A percentile compares a stretch with the other conserved stretches of the same genome.
Conservation (phyloP, 1,140 invertebrate species). For the Drosophila nigrodunni region DNA sequence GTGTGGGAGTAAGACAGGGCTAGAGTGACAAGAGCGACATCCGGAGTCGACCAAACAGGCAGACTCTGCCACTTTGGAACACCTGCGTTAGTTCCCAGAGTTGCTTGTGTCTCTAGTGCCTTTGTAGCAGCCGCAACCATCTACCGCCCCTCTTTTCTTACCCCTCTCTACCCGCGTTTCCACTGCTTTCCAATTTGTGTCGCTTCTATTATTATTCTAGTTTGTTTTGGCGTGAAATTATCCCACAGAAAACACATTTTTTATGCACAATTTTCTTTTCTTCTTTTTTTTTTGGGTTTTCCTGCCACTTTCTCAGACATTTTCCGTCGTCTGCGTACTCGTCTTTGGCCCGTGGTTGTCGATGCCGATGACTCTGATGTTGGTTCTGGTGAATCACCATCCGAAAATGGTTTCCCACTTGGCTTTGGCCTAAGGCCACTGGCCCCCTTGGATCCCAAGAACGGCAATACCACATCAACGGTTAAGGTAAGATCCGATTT, state of each 20-base stretch:
- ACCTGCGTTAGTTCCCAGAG: constrained; percentile 68
- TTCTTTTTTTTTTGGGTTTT: constrained; percentile 17
- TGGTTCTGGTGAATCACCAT: constrained; percentile 30
- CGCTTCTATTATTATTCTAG: constrained; percentile 27
- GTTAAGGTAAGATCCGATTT: constrained; percentile 64
- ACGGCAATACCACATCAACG: constrained; percentile 75
- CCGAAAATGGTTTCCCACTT: constrained; percentile 35
- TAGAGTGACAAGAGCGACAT: constrained; percentile 19
- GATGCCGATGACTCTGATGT: constrained; percentile 21
- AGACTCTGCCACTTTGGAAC: constrained; percentile 51
- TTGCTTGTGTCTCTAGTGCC: neutral
- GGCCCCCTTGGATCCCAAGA: constrained; percentile 42
- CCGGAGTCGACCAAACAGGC: constrained; percentile 17
- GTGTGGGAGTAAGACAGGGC: neutral
- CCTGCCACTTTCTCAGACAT: constrained; percentile 54
- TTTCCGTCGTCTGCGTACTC: constrained; percentile 68
- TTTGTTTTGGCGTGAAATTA: constrained; percentile 55
- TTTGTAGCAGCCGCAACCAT: constrained; percentile 11
- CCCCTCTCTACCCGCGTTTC: neutral
- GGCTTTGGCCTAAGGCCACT: constrained; percentile 46
- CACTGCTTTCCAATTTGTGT: constrained; percentile 39
- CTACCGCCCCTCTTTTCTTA: neutral
- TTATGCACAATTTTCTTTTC: constrained; percentile 8
- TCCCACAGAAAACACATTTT: constrained; percentile 46
- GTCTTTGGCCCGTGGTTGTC: constrained; percentile 55